Conservation (phyloP, 1,140 invertebrate species). For the Mycetomoellerius zeteki region DNA sequence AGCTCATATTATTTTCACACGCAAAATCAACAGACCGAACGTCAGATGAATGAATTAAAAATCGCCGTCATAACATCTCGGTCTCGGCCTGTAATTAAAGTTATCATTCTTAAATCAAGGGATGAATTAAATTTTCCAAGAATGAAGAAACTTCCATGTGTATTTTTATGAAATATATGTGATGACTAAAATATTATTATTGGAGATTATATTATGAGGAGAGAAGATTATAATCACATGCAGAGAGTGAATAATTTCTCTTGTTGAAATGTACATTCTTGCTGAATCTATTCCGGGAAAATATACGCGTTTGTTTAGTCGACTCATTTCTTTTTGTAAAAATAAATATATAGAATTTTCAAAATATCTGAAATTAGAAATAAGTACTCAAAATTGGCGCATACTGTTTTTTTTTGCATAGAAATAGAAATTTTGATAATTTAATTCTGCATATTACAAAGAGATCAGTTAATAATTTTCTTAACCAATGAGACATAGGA, state of each 20-base stretch:
- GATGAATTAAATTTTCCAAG: slow-evolving; percentile 52
- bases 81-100: slow-evolving; percentile 43
- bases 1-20: slow-evolving; percentile 40
- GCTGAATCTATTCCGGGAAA: neutral
- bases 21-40: slow-evolving; percentile 44
- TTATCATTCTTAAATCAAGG: slow-evolving; percentile 53
- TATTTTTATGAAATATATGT: slow-evolving; percentile 33
- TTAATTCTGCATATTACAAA: neutral
- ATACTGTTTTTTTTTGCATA: neutral
- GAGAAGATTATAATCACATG: slow-evolving; percentile 27
- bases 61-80: slow-evolving; percentile 53
- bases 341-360: neutral
- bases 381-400: neutral
- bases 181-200: slow-evolving; percentile 53
- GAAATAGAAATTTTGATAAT: neutral
- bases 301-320: neutral
- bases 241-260: slow-evolving; percentile 22
- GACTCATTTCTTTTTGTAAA: neutral
- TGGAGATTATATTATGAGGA: slow-evolving; percentile 43
- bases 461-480: neutral
- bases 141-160: slow-evolving; percentile 31
- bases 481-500: neutral
- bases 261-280: slow-evolving; percentile 7
- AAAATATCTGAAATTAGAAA: neutral
- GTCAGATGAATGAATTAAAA: slow-evolving; percentile 56